Evolutionary conservation across 2,113 vertebrate species (phyloP), one percentile per base, ranked within the genome.

Genomic region (Petaurus breviceps): DNA sequence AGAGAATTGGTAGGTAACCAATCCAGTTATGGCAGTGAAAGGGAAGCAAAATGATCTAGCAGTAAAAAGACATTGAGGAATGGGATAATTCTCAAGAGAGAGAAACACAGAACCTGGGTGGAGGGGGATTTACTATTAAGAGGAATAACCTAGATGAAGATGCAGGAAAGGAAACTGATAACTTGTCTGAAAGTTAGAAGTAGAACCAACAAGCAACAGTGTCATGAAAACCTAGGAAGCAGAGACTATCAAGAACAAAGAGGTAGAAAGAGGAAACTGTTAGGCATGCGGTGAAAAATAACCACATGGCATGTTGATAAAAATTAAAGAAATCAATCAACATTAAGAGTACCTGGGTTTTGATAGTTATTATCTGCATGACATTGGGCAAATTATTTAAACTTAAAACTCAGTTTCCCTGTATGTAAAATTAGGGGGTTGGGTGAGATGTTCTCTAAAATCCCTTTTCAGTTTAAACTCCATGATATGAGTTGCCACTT

Each of bases 1-100:
- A 23, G 43, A 96, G 94, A 93, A 14, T 94, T 16, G 92, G 0
- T 28, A 89, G 43, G 28, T 22, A 92, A 47, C n/a, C 57, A 55
- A 53, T 23, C 54, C 94, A 1, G 92, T 90, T 93, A 46, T 90
- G 43, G 16, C 31, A 89, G 43, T 77, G n/a, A 3, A 22, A 16
- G 51, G 5, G 0, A 26, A n/a, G 10, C 23, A 94, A 50, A 55
- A 51, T 97, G 94, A 57, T 96, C 9, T 28, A 43, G 8, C 91
- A 95, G 94, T 31, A n/a, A 89, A 94, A 92, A 95, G 7, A 91
- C 2, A 57, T 94, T 92, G 23, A 24, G 68, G 89, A 47, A 84
- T 25, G 8, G 52, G 50, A 95, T 92, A 43, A 9, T n/a, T n/a
- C n/a, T n/a, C n/a, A 10, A 51, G 51, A 51, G 51, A 51, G 51